These are phyloP conservation scores for Gastrophryne carolinensis DNA, from an alignment of 2,797 vertebrate genomes.

Conservation along the genomic window DNA sequence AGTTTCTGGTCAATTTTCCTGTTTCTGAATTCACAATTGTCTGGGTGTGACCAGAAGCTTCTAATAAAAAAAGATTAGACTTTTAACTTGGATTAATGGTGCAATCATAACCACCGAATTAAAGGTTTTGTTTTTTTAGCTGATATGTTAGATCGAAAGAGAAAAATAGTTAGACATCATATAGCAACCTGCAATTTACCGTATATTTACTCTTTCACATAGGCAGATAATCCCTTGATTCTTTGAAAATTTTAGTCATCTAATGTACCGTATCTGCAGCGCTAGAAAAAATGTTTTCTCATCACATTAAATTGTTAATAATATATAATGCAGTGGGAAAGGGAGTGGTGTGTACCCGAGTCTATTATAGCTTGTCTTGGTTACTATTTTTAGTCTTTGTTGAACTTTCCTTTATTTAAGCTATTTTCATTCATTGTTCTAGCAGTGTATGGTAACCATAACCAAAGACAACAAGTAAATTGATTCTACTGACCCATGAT, in stretches of 20 bases:
- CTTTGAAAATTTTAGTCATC: conserved; percentile 55
- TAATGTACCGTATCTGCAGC: conserved; percentile 55
- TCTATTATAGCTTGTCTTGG: conserved; percentile 47
- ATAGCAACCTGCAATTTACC: not conserved
- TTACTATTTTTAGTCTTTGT: conserved; percentile 67
- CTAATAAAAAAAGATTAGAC: too few species aligned
- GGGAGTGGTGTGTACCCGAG: conserved; percentile 57
- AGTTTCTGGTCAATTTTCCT: too few species aligned
- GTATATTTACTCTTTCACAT: not conserved
- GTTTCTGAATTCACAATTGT: too few species aligned
- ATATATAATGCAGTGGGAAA: conserved; percentile 60
- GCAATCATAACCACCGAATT: too few species aligned
- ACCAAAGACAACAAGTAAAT: not conserved
- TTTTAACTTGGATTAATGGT: too few species aligned
- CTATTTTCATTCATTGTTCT: conserved; percentile 63
- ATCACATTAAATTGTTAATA: conserved; percentile 59
- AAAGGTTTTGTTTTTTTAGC: too few species aligned
- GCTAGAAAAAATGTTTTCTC: conserved; percentile 59
- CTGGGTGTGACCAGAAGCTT: too few species aligned
- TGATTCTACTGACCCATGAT: not conserved
- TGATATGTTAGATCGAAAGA: too few species aligned
- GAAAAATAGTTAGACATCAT: not conserved
- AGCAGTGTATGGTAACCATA: conserved; percentile 50
- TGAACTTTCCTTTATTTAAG: conserved; percentile 69
- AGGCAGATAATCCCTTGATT: conserved; percentile 45